These are phyloP conservation scores for Phalacrocorax pelagicus DNA, from an alignment of 2,113 vertebrate species.

Conservation along the genomic window DNA sequence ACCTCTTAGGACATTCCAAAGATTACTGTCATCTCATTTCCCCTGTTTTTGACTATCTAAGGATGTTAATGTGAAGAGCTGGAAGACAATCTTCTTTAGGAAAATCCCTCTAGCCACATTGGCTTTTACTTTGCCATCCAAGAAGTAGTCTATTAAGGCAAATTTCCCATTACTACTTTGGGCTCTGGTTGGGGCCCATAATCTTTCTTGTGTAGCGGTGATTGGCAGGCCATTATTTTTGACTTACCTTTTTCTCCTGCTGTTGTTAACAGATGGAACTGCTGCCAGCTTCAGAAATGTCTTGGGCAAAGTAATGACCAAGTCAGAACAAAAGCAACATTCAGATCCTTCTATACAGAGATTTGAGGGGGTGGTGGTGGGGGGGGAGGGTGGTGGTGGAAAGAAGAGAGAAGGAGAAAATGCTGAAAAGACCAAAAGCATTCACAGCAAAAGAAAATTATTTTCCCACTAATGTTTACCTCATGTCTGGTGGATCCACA, in stretches of 20 bases:
- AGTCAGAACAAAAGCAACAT: neutral
- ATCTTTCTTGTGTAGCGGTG: neutral
- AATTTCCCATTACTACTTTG: neutral
- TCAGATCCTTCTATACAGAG: neutral
- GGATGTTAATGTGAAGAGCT: neutral
- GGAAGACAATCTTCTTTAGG: conserved; percentile 15
- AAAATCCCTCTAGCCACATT: neutral
- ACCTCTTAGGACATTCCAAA: neutral
- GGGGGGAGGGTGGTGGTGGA: too few species aligned
- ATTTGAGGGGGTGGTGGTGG: neutral
- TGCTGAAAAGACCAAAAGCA: neutral
- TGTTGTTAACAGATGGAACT: neutral
- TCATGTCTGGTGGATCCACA: neutral
- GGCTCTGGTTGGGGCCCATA: neutral
- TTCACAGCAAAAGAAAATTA: neutral
- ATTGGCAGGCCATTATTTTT: neutral
- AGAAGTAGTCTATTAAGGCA: neutral
- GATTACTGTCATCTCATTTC: neutral
- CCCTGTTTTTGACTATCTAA: neutral
- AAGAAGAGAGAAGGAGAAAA: neutral
- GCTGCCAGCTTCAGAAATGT: neutral
- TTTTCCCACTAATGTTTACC: neutral
- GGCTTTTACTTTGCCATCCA: neutral
- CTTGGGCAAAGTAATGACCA: neutral
- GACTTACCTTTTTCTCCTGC: neutral